Percentiles rank a stretch among this genome's conserved stretches.
Conservation (phyloP, 2,888 invertebrate species). For the Antheraea yamamai region DNA sequence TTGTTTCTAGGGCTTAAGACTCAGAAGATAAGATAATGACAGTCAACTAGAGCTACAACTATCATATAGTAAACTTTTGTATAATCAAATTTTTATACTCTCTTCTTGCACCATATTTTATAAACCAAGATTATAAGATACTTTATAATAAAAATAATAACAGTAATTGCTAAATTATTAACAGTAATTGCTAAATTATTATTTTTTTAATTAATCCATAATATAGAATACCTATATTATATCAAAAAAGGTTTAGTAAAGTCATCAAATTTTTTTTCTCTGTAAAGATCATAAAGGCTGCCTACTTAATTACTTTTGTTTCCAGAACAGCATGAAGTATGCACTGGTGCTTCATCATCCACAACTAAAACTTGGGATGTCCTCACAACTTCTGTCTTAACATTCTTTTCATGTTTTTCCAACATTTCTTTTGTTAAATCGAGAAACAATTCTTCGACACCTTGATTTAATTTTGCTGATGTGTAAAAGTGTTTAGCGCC, state of each 20-base stretch:
- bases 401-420: constrained; percentile 55
- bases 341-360: constrained; percentile 65
- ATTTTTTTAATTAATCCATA: background rate
- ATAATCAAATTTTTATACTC: background rate
- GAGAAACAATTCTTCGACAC: constrained; percentile 95
- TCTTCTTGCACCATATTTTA: background rate
- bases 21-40: background rate
- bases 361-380: constrained; percentile 68
- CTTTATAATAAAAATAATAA: background rate
- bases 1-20: too few species aligned
- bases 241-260: background rate
- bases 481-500: constrained; percentile 96
- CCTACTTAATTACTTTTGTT: constrained; percentile 5
- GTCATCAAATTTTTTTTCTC: background rate
- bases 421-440: constrained; percentile 91
- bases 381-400: constrained; percentile 50
- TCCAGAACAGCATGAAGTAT: constrained; percentile 65
- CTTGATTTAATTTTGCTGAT: constrained; percentile 95
- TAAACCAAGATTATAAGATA: background rate
- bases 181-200: background rate
- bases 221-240: background rate
- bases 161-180: too few species aligned
- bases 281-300: background rate
- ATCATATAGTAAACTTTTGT: background rate
- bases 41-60: background rate